Conservation (phyloP, 2,888 invertebrate species). For the Aphidoletes aphidimyza region DNA sequence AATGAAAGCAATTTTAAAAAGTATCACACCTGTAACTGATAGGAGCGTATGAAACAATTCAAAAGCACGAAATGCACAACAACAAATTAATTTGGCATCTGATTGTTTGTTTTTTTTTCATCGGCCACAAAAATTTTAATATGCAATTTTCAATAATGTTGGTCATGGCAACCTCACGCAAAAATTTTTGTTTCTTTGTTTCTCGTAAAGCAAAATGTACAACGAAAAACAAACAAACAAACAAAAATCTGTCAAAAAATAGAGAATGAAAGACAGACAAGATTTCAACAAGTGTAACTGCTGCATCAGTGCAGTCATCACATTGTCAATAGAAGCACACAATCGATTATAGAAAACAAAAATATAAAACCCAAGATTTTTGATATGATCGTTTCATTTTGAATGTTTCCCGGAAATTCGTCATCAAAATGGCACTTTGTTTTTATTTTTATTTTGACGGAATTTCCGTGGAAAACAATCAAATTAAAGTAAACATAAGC, state of each 20-base stretch:
- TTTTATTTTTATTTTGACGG: too few species aligned
- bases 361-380: background rate
- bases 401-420: too few species aligned
- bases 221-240: too few species aligned
- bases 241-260: too few species aligned
- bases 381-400: background rate
- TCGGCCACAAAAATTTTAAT: background rate
- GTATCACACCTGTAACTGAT: constrained; percentile 48
- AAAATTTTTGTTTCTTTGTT: background rate
- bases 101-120: too few species aligned
- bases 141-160: constrained; percentile 51
- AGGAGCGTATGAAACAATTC: background rate
- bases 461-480: too few species aligned
- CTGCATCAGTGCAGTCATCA: background rate
- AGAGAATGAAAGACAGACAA: background rate
- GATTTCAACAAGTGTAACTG: background rate
- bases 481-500: too few species aligned
- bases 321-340: background rate
- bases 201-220: background rate
- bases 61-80: background rate
- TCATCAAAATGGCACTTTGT: too few species aligned
- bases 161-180: constrained; percentile 47
- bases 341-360: background rate
- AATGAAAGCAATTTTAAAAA: background rate
- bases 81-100: constrained; percentile 1